Percentiles rank a stretch among this genome's conserved stretches.
phyloP scores from a whole-genome alignment of 2,797 vertebrate species.

The Merluccius polli region DNA sequence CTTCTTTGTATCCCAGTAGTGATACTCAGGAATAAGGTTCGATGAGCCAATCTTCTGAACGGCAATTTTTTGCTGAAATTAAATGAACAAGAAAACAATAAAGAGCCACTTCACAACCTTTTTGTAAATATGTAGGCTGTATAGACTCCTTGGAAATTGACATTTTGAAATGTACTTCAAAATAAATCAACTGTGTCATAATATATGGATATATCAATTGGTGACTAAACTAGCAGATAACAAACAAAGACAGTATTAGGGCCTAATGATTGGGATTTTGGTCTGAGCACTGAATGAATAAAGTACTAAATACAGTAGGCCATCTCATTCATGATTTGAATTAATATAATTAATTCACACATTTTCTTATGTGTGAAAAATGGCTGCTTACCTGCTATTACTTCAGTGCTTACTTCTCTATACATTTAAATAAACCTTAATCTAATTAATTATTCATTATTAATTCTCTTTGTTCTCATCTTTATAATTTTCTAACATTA shows the following conservation, averaged over 20 bases:
- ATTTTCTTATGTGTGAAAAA: not conserved
- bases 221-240: not conserved
- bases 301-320: not conserved
- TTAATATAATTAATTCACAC: not conserved
- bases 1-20: not conserved
- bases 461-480: not conserved
- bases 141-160: not conserved
- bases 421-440: not conserved
- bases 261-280: not conserved
- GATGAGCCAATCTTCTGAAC: not conserved
- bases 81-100: not conserved
- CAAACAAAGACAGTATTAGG: not conserved
- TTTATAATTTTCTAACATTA: not conserved
- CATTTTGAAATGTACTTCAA: not conserved
- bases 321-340: not conserved
- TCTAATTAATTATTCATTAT: not conserved
- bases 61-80: no score
- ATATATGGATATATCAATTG: not conserved
- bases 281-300: not conserved
- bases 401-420: not conserved
- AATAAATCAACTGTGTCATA: not conserved
- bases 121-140: not conserved
- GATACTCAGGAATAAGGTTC: not conserved
- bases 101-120: not conserved
- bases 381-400: not conserved